A percentile compares a stretch with the other conserved stretches of the same genome.
phyloP scores from a whole-genome alignment of 1,140 invertebrate species.

The fruit fly (Drosophila melanogaster) region Release_6_plus_ISO1_MT NT_033779.5:12558001-12558500 shows the following conservation, averaged over 20 bases:
- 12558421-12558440: too few relatives aligned
- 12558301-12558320: slow-evolving; percentile 49
- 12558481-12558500: too few relatives aligned
- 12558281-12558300: slow-evolving; percentile 41
- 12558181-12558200: slow-evolving; percentile 7
- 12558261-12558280: slow-evolving; percentile 73
- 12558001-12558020: slow-evolving; percentile 83
- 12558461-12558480: too few relatives aligned
- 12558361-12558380: slow-evolving; percentile 65
- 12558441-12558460: too few relatives aligned
- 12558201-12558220: slow-evolving; percentile 65
- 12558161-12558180: slow-evolving; percentile 71
- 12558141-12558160: slow-evolving; percentile 69
- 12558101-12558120: slow-evolving; percentile 33
- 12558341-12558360: slow-evolving; percentile 32
- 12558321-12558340: slow-evolving; percentile 40
- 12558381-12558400: too few relatives aligned
- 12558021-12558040: slow-evolving; percentile 72
- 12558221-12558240: slow-evolving; percentile 16
- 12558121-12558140: slow-evolving; percentile 59
- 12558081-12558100: slow-evolving; percentile 56
- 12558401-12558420: too few relatives aligned
- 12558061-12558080: slow-evolving; percentile 44
- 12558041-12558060: slow-evolving; percentile 32
- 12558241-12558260: slow-evolving; percentile 69